Evolutionary conservation across 2,888 invertebrate species (phyloP).

Genomic region (Sericinus montela): DNA sequence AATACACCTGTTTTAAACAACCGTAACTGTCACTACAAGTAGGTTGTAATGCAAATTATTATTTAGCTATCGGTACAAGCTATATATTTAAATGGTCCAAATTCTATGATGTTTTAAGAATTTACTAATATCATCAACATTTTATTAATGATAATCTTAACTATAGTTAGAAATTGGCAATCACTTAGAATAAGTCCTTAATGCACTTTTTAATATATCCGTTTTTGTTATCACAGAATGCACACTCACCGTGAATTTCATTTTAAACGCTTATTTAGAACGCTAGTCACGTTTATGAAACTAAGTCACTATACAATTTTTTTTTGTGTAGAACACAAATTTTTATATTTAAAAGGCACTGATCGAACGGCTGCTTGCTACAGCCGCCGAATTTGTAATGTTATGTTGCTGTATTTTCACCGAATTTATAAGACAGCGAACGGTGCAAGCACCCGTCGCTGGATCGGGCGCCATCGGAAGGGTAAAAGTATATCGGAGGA

Average conservation of each 20-base stretch:
- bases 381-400: conserved; percentile 78
- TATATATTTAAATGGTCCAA: no score
- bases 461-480: conserved; percentile 49
- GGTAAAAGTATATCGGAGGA: conserved; percentile 73
- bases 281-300: conserved; percentile 55
- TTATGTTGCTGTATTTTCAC: conserved; percentile 69
- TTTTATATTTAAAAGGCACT: conserved; percentile 32
- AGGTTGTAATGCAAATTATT: no score
- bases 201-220: conserved; percentile 8
- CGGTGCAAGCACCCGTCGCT: conserved; percentile 48
- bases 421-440: conserved; percentile 75
- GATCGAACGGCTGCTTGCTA: conserved; percentile 60
- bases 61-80: no score
- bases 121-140: background rate
- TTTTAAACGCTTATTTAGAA: conserved; percentile 60
- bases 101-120: background rate
- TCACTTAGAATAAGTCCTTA: background rate
- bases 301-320: conserved; percentile 64
- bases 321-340: conserved; percentile 47
- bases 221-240: conserved; percentile 31
- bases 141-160: no score
- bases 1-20: conserved; percentile 17
- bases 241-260: conserved; percentile 78
- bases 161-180: no score
- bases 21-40: no score